Conservation (phyloP, 2,888 invertebrate species). For the Nemotelus pantherinus region DNA sequence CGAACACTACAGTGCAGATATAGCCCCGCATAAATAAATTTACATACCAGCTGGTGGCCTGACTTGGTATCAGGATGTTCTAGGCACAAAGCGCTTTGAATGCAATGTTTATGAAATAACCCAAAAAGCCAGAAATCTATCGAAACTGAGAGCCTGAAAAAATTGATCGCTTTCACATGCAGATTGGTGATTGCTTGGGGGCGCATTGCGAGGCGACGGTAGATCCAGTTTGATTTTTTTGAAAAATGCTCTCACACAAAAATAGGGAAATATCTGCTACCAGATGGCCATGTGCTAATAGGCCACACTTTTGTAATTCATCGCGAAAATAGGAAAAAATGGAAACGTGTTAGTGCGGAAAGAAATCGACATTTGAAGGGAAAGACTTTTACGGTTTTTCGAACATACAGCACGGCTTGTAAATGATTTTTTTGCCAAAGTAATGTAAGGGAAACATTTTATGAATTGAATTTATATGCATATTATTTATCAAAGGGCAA, state of each 20-base stretch:
- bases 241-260: slow-evolving; percentile 6
- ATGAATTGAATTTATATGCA: too few species aligned
- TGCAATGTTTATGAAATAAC: slow-evolving; percentile 50
- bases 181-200: slow-evolving; percentile 45
- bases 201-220: slow-evolving; percentile 7
- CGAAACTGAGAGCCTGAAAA: slow-evolving; percentile 43
- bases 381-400: too few species aligned
- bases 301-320: slow-evolving; percentile 19
- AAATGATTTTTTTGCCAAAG: too few species aligned
- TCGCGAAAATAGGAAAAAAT: neutral
- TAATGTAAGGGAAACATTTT: too few species aligned
- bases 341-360: too few species aligned
- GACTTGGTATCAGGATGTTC: slow-evolving; percentile 46
- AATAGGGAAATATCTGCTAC: neutral
- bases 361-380: too few species aligned
- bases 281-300: slow-evolving; percentile 11
- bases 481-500: too few species aligned
- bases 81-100: slow-evolving; percentile 46
- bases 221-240: neutral
- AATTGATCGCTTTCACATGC: slow-evolving; percentile 50
- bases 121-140: slow-evolving; percentile 45
- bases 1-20: neutral
- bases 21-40: too few species aligned
- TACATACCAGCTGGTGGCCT: neutral
- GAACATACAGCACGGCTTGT: too few species aligned